Base-by-base conservation (phyloP, 2,888 invertebrate genomes). In the Caenorhabditis sp. region DNA sequence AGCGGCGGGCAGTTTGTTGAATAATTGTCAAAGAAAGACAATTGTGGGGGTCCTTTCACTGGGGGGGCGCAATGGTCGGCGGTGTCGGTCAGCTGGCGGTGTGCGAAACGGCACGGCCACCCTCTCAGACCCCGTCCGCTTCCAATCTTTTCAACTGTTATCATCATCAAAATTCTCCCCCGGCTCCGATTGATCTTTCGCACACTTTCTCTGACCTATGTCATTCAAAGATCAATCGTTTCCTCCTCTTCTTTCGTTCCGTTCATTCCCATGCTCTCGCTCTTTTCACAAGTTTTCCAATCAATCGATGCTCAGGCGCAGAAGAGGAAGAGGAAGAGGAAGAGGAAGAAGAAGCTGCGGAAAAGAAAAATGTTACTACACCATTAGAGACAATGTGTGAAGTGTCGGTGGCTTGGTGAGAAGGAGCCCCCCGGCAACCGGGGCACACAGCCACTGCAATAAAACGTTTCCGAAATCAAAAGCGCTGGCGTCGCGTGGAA, bases 11-110 rank as follows among this genome's bases (percentile, higher is more conserved):
- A n/a, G n/a, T n/a, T n/a, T n/a, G n/a, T n/a, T n/a, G n/a, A n/a
- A n/a, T n/a, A n/a, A n/a, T n/a, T n/a, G n/a, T n/a, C n/a, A n/a
- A n/a, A n/a, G n/a, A n/a, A n/a, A n/a, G n/a, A n/a, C n/a, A n/a
- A n/a, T n/a, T n/a, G n/a, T n/a, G n/a, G n/a, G 20, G 6, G 11
- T 35, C 13, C 35, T 13, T 39, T 66, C 46, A 35, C 26, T 56
- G 48, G 30, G 26, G 27, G 66, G 58, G 68, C 68, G 58, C 68
- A 59, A 68, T 68, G 50, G 70, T 56, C 66, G 66, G 66, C 66
- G 66, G 66, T 66, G 70, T 70, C 53, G 70, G 70, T 70, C 70
- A 70, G 70, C 70, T 70, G 70, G 70, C 70, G 70, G 70, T 59
- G 59, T 68, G 68, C 68, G 45, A 58, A 56, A 68, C 56, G 50